Conservation (phyloP, 2,113 vertebrate species). For the Lathamus discolor region DNA sequence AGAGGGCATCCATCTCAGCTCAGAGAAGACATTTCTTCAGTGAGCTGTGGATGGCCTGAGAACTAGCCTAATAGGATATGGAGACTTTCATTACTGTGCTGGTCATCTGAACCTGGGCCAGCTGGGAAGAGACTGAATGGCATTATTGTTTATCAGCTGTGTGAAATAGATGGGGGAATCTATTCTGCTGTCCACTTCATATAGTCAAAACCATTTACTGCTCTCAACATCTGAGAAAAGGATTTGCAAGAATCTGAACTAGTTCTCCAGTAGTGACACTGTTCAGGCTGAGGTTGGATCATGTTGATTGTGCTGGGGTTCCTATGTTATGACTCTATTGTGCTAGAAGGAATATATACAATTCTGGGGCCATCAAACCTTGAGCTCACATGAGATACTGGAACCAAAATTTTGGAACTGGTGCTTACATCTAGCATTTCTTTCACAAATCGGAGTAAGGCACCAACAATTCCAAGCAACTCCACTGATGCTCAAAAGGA, state of each 20-base stretch:
- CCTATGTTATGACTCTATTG: not conserved
- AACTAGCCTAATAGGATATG: not conserved
- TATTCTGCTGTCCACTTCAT: not conserved
- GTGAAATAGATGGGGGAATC: not conserved
- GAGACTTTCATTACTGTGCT: constrained; percentile 30
- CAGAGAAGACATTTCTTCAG: not conserved
- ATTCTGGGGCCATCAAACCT: not conserved
- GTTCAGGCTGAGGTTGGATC: not conserved
- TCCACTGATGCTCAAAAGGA: not conserved
- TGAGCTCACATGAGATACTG: not conserved
- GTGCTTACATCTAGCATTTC: not conserved
- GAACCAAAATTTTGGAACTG: not conserved
- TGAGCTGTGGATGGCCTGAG: not conserved
- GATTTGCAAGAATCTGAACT: not conserved
- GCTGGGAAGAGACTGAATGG: constrained; percentile 6
- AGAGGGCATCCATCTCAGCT: constrained; percentile 16
- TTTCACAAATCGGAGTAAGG: not conserved
- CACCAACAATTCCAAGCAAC: not conserved
- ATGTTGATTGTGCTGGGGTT: not conserved
- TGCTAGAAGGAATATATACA: not conserved
- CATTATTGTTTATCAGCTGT: not conserved
- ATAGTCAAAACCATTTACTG: not conserved
- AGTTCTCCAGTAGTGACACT: not conserved
- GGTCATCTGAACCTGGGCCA: constrained; percentile 20
- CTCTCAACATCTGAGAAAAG: not conserved